Conservation (phyloP, 2,113 vertebrate species). For the Lophura nycthemera region DNA sequence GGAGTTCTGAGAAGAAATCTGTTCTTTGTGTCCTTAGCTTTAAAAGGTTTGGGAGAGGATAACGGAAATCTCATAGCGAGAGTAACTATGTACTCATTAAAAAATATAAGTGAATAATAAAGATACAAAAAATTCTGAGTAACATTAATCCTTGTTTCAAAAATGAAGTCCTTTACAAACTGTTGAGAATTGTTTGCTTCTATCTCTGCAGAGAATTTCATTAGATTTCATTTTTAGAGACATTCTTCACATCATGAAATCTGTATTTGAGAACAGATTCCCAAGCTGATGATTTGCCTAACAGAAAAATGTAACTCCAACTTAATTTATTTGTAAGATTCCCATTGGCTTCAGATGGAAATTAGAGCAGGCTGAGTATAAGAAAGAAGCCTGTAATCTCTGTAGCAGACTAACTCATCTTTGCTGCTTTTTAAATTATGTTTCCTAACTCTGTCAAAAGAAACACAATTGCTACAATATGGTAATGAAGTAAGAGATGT, state of each 20-base stretch:
- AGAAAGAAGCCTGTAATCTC: not conserved
- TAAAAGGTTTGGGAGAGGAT: not conserved
- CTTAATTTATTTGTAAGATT: not conserved
- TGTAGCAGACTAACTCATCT: not conserved
- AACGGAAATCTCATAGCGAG: not conserved
- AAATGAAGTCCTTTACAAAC: not conserved
- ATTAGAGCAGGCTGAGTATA: not conserved
- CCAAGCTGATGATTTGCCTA: not conserved
- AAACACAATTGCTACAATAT: not conserved
- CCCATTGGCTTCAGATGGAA: not conserved
- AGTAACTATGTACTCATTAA: not conserved
- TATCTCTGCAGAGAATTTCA: not conserved
- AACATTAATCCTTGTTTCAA: not conserved
- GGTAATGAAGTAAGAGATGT: not conserved
- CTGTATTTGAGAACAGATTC: constrained; percentile 22
- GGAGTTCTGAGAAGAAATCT: not conserved
- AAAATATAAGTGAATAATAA: not conserved
- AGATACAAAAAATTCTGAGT: not conserved
- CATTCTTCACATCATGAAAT: not conserved
- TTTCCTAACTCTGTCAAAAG: not conserved
- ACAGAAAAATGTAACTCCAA: not conserved
- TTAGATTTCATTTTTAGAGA: not conserved
- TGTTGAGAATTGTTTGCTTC: not conserved
- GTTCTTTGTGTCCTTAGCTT: not conserved
- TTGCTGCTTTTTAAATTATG: not conserved